Evolutionary conservation across 30 jellyfish, hydroid and myxozoan genomes (phyloP).

Genomic region (Hydractinia symbiolongicarpus): DNA sequence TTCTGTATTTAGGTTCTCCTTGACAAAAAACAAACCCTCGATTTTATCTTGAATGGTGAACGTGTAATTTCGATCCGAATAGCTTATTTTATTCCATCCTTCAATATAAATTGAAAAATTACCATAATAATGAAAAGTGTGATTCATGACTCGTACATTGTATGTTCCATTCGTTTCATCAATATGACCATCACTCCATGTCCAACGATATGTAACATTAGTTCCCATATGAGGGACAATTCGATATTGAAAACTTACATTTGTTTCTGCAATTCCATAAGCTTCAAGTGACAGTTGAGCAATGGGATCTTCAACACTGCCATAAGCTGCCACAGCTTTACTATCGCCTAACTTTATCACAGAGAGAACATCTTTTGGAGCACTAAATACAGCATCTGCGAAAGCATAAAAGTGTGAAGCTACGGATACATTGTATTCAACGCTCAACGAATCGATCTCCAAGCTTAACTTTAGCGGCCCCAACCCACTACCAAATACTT

Average conservation of each 20-base stretch:
- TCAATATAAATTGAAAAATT: not conserved
- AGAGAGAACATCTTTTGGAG: constrained; percentile 11
- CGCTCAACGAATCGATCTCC: not conserved
- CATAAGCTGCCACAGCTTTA: constrained; percentile 42
- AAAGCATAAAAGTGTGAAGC: not conserved
- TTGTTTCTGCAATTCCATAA: not conserved
- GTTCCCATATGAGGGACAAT: not conserved
- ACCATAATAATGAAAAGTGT: not conserved
- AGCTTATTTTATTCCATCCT: constrained; percentile 10
- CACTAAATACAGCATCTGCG: not conserved
- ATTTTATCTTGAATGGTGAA: not conserved
- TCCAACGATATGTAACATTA: constrained; percentile 10
- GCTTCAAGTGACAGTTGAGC: constrained; percentile 18
- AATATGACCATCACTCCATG: not conserved
- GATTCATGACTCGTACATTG: not conserved
- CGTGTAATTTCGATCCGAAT: not conserved
- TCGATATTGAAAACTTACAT: not conserved
- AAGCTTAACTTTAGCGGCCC: not conserved
- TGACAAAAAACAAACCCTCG: not conserved
- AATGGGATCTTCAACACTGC: constrained; percentile 49
- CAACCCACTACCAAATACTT: not conserved
- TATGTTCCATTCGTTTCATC: constrained; percentile 8
- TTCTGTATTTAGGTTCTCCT: not conserved
- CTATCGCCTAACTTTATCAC: constrained; percentile 22
- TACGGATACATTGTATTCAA: not conserved